Percentiles rank a stretch among this genome's conserved stretches.
Evolutionary conservation across 1,140 invertebrate genomes (phyloP).

Genomic region (Teleogryllus occipitalis): DNA sequence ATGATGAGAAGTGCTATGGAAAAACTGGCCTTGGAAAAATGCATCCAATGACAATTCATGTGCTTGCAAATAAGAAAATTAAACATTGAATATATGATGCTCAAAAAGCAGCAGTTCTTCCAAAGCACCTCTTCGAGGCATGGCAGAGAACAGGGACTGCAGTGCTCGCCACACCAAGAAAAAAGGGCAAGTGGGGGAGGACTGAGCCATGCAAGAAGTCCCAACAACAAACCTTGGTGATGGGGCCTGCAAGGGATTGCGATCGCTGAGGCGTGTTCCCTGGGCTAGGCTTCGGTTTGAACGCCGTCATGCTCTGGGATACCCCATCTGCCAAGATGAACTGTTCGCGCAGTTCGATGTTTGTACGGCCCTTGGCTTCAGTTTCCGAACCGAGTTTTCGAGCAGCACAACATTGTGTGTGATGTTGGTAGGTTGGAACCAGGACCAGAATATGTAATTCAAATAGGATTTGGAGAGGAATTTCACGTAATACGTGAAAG

Average conservation of each 20-base stretch:
- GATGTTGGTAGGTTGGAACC: conserved; percentile 4
- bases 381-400: conserved; percentile 7
- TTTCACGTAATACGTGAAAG: conserved; percentile 17
- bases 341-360: conserved; percentile 96
- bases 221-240: conserved; percentile 73
- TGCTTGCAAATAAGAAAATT: background rate
- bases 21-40: background rate
- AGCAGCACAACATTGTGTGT: conserved; percentile 13
- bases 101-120: background rate
- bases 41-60: no score
- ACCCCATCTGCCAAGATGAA: conserved; percentile 97
- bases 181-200: background rate
- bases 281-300: conserved; percentile 80
- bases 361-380: conserved; percentile 92
- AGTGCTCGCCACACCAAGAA: background rate
- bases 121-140: background rate
- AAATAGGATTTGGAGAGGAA: conserved; percentile 10
- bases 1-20: background rate
- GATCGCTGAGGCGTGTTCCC: conserved; percentile 58
- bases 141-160: background rate
- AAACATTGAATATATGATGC: background rate
- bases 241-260: conserved; percentile 66
- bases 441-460: background rate
- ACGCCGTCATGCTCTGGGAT: conserved; percentile 94
- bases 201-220: conserved; percentile 9